Evolutionary conservation across 2,888 invertebrate genomes (phyloP).

Genomic region (Beris chalybata): DNA sequence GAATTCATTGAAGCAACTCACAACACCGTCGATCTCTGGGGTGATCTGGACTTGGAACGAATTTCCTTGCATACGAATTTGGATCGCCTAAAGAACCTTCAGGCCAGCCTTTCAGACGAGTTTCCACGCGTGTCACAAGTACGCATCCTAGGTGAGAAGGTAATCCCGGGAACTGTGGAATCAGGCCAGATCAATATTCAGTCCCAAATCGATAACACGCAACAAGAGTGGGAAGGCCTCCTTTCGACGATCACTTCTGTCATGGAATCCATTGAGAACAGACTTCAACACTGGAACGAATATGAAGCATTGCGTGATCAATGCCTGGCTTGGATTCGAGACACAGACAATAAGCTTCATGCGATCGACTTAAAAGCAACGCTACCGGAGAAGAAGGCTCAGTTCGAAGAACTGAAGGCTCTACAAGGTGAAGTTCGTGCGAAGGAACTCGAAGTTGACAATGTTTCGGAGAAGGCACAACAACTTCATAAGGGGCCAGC

Average conservation of each 20-base stretch:
- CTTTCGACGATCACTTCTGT: conserved; percentile 75
- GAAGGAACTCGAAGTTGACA: conserved; percentile 89
- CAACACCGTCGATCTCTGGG: conserved; percentile 79
- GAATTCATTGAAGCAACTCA: conserved; percentile 86
- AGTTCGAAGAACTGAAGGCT: conserved; percentile 75
- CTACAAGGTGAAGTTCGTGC: conserved; percentile 87
- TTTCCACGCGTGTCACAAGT: conserved; percentile 81
- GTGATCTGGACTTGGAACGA: conserved; percentile 79
- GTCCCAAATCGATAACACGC: conserved; percentile 83
- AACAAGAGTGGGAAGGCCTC: conserved; percentile 87
- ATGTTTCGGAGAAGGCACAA: conserved; percentile 89
- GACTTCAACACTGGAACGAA: conserved; percentile 88
- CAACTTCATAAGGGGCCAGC: conserved; percentile 74
- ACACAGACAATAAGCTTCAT: conserved; percentile 84
- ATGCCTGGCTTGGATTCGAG: conserved; percentile 83
- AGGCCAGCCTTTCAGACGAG: conserved; percentile 81
- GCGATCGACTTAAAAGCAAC: conserved; percentile 84
- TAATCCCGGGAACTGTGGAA: conserved; percentile 82
- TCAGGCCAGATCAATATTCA: conserved; percentile 83
- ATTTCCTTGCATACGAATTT: conserved; percentile 84
- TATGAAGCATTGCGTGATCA: conserved; percentile 85
- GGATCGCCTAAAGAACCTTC: conserved; percentile 79
- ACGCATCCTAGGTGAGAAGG: conserved; percentile 82
- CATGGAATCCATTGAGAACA: conserved; percentile 77
- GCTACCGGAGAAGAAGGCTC: conserved; percentile 79